Conservation (phyloP, 2,888 invertebrate genomes). For the Apocheima hispidaria region DNA sequence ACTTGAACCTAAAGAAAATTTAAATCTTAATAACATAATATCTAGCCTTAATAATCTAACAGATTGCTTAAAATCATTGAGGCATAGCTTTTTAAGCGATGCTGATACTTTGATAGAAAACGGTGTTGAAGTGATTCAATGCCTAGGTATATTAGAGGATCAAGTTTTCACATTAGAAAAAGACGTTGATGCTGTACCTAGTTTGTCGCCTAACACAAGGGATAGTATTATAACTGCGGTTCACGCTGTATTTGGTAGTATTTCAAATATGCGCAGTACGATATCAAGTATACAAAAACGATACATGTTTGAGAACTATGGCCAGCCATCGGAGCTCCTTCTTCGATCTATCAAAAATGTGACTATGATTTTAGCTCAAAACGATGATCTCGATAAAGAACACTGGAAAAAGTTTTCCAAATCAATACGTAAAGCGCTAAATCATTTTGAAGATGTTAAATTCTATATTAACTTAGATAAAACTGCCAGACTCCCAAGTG, state of each 20-base stretch:
- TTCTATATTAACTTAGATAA: slow-evolving; percentile 81
- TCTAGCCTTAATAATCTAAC: slow-evolving; percentile 58
- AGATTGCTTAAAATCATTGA: slow-evolving; percentile 64
- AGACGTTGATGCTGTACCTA: slow-evolving; percentile 56
- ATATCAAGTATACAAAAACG: slow-evolving; percentile 77
- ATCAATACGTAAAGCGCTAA: slow-evolving; percentile 68
- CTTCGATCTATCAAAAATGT: slow-evolving; percentile 70
- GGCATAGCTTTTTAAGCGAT: slow-evolving; percentile 58
- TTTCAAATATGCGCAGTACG: slow-evolving; percentile 84
- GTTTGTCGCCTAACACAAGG: slow-evolving; percentile 57
- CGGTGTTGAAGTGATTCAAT: slow-evolving; percentile 72
- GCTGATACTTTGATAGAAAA: slow-evolving; percentile 72
- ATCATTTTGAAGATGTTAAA: slow-evolving; percentile 81
- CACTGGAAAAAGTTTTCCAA: slow-evolving; percentile 66
- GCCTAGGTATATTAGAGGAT: slow-evolving; percentile 77
- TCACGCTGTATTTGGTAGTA: slow-evolving; percentile 81
- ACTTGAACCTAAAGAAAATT: slow-evolving; percentile 57
- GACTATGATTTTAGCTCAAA: slow-evolving; percentile 46
- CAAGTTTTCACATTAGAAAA: slow-evolving; percentile 72
- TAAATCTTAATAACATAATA: slow-evolving; percentile 54
- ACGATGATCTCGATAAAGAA: slow-evolving; percentile 44
- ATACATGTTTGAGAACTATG: slow-evolving; percentile 77
- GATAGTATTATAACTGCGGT: slow-evolving; percentile 77
- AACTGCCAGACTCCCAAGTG: slow-evolving; percentile 78
- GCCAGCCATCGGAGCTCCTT: slow-evolving; percentile 70